Evolutionary conservation across 2,797 vertebrate species (phyloP), one percentile per base, ranked within the genome.

Genomic region (Falco berigora): DNA sequence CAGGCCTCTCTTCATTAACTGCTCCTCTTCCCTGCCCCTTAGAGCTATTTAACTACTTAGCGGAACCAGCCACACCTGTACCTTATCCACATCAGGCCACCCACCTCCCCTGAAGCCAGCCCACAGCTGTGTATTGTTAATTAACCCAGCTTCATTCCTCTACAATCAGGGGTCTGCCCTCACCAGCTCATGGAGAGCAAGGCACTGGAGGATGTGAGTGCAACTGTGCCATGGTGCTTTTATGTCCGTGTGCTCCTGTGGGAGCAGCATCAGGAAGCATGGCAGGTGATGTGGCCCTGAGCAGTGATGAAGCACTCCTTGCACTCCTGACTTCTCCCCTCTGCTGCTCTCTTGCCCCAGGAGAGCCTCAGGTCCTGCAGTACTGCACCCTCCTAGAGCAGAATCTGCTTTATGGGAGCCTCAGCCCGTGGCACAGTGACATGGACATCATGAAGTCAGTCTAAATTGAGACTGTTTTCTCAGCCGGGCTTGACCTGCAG

Each of bases 401-500:
- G 50, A 59, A 32, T 15, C 47, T n/a, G 12, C 53, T 61, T 55
- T 32, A 10, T 5, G 22, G 30, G 30, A 32, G 30, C 68, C 25
- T 55, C 75, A 62, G 49, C 40, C 32, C 49, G 25, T 5, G 32
- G 30, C 76, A 38, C 19, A 49, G 32, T 21, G 14, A 68, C 55
- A 30, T 1, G 5, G 19, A 13, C 3, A 3, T 21, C 36, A 36
- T 4, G 1, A 80, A 81, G 14, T 12, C 55, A 22, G 36, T 2
- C 1, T 50, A 30, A 75, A 46, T 11, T 38, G 64, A 72, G 66
- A 32, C 49, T 42, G 66, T 30, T 12, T 8, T 53, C 50, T 83
- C 53, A 40, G 38, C 34, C 50, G n/a, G 42, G 38, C 36, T 75
- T 44, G 25, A 42, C 27, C 53, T 62, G 38, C 22, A 34, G 27